Base-by-base conservation (phyloP, 2,888 invertebrate species). In the Pristionchus japonicus region DNA sequence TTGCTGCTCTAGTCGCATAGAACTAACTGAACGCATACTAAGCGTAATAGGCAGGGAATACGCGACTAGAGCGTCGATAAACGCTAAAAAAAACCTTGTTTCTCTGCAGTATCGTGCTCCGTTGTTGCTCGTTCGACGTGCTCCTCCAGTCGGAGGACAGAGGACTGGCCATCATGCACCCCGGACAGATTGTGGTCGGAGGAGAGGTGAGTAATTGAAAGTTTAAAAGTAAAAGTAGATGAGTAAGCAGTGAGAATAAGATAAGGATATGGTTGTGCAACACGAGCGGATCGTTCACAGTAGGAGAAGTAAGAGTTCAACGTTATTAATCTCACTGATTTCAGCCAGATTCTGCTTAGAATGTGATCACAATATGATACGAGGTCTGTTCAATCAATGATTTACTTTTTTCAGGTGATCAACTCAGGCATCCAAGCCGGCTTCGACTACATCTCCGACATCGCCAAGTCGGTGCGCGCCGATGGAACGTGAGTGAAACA, bases 241-340 rank as follows among this genome's bases (percentile, higher is more conserved):
- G n/a, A n/a, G n/a, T n/a, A n/a, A n/a, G n/a, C n/a, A n/a, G n/a
- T n/a, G n/a, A n/a, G n/a, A n/a, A n/a, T n/a, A n/a, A n/a, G n/a
- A n/a, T n/a, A n/a, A n/a, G n/a, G n/a, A n/a, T n/a, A n/a, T n/a
- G n/a, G n/a, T n/a, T n/a, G n/a, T 86, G 17, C 13, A 47, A 20
- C 47, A 17, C 7, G 86, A 70, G 27, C 86, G 70, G 52, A 86
- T 86, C 23, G 86, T 86, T 1, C 70, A 70, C 7, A 70, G 86
- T n/a, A 70, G 86, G 86, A 67, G 86, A 86, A 52, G 86, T 86
- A 57, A n/a, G n/a, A n/a, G n/a, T n/a, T n/a, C n/a, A n/a, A n/a
- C n/a, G n/a, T n/a, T n/a, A n/a, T n/a, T n/a, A n/a, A n/a, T n/a
- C n/a, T n/a, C n/a, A n/a, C n/a, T n/a, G n/a, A n/a, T n/a, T n/a